Base-by-base conservation (phyloP, 2,888 invertebrate species). In the Ennomos fuscantarius region DNA sequence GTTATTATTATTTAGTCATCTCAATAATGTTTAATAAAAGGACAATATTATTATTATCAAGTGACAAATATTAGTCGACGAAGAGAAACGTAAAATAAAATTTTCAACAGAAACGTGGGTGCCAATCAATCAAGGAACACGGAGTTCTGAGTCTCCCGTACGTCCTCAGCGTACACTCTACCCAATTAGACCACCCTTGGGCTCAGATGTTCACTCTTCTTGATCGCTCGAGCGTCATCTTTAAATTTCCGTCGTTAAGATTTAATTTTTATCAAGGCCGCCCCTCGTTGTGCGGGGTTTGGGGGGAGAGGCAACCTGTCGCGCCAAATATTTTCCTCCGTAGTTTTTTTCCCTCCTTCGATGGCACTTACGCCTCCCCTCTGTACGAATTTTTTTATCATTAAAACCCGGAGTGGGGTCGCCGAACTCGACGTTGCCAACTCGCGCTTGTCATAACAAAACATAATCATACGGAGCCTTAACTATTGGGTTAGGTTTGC, bases 201-300 rank as follows among this genome's bases (percentile, higher is more conserved):
- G 79, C 91, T 90, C 91, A 92, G 92, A 89, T 91, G 91, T 80
- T 84, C 89, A 87, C 89, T 91, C 89, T 89, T 88, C 92, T 92
- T 92, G 92, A 92, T 92, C 92, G 88, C 78, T 90, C 75, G 84
- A 91, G 92, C 92, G 88, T 91, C 92, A 89, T 92, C 92, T 92
- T 90, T 90, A 92, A 92, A 92, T 92, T 92, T 92, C 91, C 92
- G 90, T 88, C 89, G 92, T 90, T 92, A 92, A 92, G 92, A 92
- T 92, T 92, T 92, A 92, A 92, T 92, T 92, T 92, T 89, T 91
- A 92, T 86, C 88, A 88, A 86, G 84, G 80, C 74, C 79, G 78
- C 81, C 75, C 75, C 68, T 60, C 67, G 32, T 74, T 71, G 39
- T 37, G n/a, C 42, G 48, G 49, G 55, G 45, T 24, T 42, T 76